These are phyloP conservation scores for Lepilemur ruficaudatus DNA, from an alignment of 2,797 vertebrate species.

Conservation along the genomic window DNA sequence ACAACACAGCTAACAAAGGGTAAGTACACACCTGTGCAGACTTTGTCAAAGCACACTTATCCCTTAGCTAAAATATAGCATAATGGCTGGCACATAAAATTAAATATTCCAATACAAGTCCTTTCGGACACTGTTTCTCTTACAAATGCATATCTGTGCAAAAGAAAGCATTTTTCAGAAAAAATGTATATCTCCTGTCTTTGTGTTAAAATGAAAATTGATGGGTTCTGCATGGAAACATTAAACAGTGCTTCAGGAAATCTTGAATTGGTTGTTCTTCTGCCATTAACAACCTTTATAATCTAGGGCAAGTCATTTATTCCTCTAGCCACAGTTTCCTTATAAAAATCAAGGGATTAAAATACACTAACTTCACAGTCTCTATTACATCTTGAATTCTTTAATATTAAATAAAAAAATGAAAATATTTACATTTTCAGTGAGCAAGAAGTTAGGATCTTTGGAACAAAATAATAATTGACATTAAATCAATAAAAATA, in stretches of 20 bases:
- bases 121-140: not conserved
- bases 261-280: not conserved
- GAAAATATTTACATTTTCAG: not conserved
- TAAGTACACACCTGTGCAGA: not conserved
- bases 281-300: not conserved
- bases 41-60: not conserved
- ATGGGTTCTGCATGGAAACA: not conserved
- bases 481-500: constrained; percentile 44
- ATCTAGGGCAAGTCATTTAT: not conserved
- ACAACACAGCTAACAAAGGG: not conserved
- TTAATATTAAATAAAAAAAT: not conserved
- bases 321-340: not conserved
- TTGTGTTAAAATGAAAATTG: not conserved
- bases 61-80: not conserved
- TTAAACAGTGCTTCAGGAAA: not conserved
- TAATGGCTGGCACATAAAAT: not conserved
- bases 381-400: not conserved
- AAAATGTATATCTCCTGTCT: not conserved
- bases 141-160: not conserved
- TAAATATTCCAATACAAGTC: not conserved
- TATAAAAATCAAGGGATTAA: not conserved
- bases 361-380: not conserved
- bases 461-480: not conserved
- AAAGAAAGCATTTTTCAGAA: too few relatives aligned
- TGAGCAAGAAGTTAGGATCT: not conserved